phyloP scores from a whole-genome alignment of 2,113 vertebrate species.

The Rhea americana region DNA sequence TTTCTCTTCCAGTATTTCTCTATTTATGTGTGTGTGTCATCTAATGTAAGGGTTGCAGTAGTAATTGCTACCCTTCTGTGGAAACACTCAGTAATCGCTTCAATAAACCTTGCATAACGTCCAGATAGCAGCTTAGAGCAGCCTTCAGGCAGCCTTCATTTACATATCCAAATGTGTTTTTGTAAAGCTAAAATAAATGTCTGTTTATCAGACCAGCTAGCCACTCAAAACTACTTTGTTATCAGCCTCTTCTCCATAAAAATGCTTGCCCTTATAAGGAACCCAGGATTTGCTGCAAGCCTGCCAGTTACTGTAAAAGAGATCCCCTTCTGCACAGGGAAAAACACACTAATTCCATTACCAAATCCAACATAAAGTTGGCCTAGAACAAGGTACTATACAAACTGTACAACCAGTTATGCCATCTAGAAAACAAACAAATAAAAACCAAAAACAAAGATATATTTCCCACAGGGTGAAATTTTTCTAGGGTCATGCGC shows the following conservation, averaged over 20 bases:
- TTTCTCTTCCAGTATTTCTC: slow-evolving; percentile 15
- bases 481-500: background rate
- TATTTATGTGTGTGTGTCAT: background rate
- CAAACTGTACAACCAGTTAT: background rate
- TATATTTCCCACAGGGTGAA: background rate
- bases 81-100: background rate
- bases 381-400: background rate
- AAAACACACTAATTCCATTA: background rate
- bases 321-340: background rate
- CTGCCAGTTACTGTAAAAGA: background rate
- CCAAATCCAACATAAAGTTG: background rate
- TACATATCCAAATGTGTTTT: background rate
- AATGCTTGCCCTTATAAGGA: background rate
- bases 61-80: slow-evolving; percentile 13
- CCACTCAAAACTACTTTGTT: background rate
- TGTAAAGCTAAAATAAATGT: background rate
- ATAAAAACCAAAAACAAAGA: background rate
- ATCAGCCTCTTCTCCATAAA: background rate
- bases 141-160: background rate
- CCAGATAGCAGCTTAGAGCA: background rate
- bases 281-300: background rate
- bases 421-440: background rate
- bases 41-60: background rate
- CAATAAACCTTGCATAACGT: background rate
- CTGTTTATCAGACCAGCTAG: background rate